Conservation (phyloP, 2,113 vertebrate species). For the Trogon surrucura region DNA sequence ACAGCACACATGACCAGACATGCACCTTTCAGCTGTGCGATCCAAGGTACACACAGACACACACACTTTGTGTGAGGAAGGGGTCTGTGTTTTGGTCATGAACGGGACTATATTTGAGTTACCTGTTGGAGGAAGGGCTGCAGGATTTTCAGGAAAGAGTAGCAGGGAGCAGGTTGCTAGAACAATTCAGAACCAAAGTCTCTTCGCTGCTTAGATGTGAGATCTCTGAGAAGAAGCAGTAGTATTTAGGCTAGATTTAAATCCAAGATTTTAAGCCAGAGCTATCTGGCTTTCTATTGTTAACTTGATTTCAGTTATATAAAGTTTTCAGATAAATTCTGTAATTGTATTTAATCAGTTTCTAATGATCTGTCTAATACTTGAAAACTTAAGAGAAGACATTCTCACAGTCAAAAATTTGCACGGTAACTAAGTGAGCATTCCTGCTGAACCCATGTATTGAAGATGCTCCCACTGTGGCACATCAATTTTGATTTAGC, state of each 20-base stretch:
- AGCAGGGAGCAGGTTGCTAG: neutral
- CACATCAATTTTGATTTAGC: neutral
- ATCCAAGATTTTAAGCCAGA: neutral
- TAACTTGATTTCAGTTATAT: neutral
- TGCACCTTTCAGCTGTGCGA: neutral
- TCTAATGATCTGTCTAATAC: neutral
- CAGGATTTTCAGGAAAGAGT: slow-evolving; percentile 14
- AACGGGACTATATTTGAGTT: neutral
- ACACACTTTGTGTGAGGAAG: neutral
- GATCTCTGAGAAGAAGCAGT: neutral
- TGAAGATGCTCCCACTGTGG: neutral
- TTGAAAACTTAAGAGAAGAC: neutral
- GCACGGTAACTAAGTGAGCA: neutral
- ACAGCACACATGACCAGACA: slow-evolving; percentile 12
- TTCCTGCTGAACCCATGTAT: neutral
- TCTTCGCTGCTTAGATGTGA: neutral
- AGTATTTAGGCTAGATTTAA: neutral
- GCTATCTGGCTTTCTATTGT: neutral
- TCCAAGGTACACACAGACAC: neutral
- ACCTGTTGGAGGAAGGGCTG: neutral
- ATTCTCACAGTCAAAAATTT: neutral
- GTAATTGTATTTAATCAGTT: neutral
- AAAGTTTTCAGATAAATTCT: neutral
- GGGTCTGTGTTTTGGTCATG: neutral
- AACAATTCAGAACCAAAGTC: neutral